Evolutionary conservation across 2,888 invertebrate genomes (phyloP).

Genomic region (Pollenia griseotomentosa): DNA sequence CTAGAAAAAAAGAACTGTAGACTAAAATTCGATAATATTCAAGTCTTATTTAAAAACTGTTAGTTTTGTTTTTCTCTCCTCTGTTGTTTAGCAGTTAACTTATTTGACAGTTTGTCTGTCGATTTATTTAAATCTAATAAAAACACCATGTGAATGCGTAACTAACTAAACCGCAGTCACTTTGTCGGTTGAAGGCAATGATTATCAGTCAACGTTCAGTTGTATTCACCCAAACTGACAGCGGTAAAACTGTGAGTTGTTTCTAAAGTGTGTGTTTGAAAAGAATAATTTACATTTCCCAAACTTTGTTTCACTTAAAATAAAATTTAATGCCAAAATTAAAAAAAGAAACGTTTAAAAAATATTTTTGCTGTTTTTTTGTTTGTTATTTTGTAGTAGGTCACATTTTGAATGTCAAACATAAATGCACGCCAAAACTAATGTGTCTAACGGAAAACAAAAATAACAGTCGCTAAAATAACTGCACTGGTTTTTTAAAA

Average conservation of each 20-base stretch:
- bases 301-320: background rate
- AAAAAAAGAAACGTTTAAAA: constrained; percentile 13
- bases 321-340: background rate
- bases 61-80: background rate
- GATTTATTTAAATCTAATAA: constrained; percentile 14
- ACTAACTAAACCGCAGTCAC: constrained; percentile 18
- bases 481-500: constrained; percentile 18
- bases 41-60: background rate
- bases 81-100: background rate
- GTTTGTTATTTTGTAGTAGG: constrained; percentile 54
- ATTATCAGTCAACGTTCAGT: background rate
- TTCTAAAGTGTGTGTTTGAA: constrained; percentile 17
- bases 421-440: constrained; percentile 25
- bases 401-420: constrained; percentile 59
- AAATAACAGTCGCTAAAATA: constrained; percentile 7
- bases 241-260: background rate
- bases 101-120: constrained; percentile 2
- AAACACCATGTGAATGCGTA: constrained; percentile 46
- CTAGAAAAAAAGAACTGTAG: too few species aligned
- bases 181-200: constrained; percentile 3
- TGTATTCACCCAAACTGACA: background rate
- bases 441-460: constrained; percentile 8
- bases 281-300: constrained; percentile 12
- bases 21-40: too few species aligned
- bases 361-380: background rate